Percentiles rank a stretch among this genome's conserved stretches.
phyloP scores from a whole-genome alignment of 2,113 vertebrate genomes.

The Chascanopsetta lugubris region DNA sequence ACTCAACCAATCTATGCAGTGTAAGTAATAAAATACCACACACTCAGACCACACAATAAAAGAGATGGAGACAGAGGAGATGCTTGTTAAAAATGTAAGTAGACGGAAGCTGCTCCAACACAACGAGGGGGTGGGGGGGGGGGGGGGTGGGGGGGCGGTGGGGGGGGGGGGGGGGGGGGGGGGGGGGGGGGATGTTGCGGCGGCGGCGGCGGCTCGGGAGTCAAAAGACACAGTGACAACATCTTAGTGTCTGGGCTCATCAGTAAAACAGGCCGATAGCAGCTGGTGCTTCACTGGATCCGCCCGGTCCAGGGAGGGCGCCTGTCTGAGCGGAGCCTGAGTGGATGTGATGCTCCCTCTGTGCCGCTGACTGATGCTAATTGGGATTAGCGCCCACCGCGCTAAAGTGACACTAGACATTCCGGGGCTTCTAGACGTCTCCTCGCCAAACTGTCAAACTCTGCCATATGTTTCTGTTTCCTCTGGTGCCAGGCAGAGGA shows the following conservation, averaged over 20 bases:
- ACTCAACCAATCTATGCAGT: constrained; percentile 81
- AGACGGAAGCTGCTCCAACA: constrained; percentile 71
- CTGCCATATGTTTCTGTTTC: constrained; percentile 58
- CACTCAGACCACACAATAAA: constrained; percentile 81
- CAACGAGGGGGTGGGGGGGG: constrained; percentile 61
- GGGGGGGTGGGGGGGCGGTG: constrained; percentile 55
- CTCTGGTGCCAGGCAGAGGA: constrained; percentile 28
- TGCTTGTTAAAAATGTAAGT: constrained; percentile 82
- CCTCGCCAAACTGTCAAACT: constrained; percentile 52
- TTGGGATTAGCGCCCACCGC: constrained; percentile 73
- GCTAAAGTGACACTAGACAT: constrained; percentile 69
- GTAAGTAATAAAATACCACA: constrained; percentile 80
- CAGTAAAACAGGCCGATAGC: constrained; percentile 74
- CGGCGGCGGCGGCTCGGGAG: constrained; percentile 58
- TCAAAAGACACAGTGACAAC: constrained; percentile 69
- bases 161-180: constrained; percentile 54
- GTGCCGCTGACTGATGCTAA: constrained; percentile 71
- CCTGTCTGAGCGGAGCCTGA: constrained; percentile 71
- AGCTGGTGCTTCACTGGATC: constrained; percentile 70
- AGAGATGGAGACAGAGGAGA: constrained; percentile 79
- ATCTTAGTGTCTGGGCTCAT: constrained; percentile 79
- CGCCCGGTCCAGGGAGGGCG: constrained; percentile 63
- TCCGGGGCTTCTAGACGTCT: constrained; percentile 49
- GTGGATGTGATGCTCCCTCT: constrained; percentile 66
- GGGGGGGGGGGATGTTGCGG: constrained; percentile 53